A percentile compares a stretch with the other conserved stretches of the same genome.
These are phyloP conservation scores for Calephelis virginiensis DNA, from an alignment of 1,140 invertebrate species.

Conservation along the genomic window DNA sequence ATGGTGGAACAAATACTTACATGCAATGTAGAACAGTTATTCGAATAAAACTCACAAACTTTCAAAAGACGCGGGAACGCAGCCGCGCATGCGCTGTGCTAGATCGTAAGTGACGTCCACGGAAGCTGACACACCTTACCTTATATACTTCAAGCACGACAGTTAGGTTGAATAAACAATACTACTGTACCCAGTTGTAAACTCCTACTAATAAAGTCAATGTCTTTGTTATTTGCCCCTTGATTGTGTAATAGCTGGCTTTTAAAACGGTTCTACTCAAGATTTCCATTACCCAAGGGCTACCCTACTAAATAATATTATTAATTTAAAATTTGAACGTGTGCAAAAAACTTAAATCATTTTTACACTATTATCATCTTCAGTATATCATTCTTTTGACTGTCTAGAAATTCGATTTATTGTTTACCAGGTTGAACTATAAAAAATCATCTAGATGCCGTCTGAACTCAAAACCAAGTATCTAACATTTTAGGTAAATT, in stretches of 20 bases:
- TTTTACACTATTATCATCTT: too few relatives aligned
- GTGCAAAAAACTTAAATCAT: too few relatives aligned
- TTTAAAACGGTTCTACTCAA: too few relatives aligned
- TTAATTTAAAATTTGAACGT: too few relatives aligned
- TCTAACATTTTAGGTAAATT: too few relatives aligned
- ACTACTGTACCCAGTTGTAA: conserved; percentile 7
- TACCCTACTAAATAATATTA: too few relatives aligned
- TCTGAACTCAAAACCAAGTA: too few relatives aligned
- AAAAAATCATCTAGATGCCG: too few relatives aligned
- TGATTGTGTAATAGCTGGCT: background rate
- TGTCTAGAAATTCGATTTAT: too few relatives aligned
- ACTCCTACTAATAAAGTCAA: background rate
- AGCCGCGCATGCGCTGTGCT: conserved; percentile 49
- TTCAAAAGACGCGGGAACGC: conserved; percentile 52
- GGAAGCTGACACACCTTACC: conserved; percentile 50
- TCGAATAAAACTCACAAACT: conserved; percentile 32
- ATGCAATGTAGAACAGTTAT: conserved; percentile 30
- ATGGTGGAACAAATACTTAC: conserved; percentile 34
- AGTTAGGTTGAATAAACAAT: conserved; percentile 63
- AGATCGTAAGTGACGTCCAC: conserved; percentile 65
- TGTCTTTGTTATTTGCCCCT: background rate
- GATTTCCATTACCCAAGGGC: too few relatives aligned
- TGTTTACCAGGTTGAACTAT: too few relatives aligned
- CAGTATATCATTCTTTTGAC: too few relatives aligned
- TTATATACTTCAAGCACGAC: conserved; percentile 63